These are phyloP conservation scores for Grus americana DNA, from an alignment of 2,113 vertebrate genomes.

Conservation along the genomic window DNA sequence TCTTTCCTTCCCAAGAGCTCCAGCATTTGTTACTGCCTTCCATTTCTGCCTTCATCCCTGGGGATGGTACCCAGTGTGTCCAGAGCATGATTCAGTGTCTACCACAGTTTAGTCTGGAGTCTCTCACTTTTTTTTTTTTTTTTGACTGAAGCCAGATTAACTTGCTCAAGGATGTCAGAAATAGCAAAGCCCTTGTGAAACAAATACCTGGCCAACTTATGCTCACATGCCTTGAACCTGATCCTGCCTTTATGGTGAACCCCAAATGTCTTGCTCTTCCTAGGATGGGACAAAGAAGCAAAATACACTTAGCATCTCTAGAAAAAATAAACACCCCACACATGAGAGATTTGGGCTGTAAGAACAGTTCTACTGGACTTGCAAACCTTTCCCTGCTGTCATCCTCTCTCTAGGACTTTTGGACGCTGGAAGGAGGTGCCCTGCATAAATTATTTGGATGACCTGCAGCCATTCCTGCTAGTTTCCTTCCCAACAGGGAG, in stretches of 20 bases:
- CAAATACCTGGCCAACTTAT: not conserved
- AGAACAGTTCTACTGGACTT: not conserved
- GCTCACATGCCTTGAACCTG: not conserved
- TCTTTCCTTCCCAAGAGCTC: not conserved
- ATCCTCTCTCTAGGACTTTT: not conserved
- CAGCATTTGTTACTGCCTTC: not conserved
- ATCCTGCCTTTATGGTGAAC: not conserved
- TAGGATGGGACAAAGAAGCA: not conserved
- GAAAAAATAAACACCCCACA: not conserved
- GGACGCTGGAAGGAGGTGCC: not conserved
- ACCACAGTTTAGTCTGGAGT: not conserved
- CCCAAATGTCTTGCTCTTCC: not conserved
- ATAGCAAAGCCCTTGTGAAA: not conserved
- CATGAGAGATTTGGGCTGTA: not conserved
- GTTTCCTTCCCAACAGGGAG: not conserved
- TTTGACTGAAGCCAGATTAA: not conserved
- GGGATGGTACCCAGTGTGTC: not conserved
- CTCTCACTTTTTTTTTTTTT: not conserved
- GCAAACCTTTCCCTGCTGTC: not conserved
- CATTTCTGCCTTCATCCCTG: not conserved
- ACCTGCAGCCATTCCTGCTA: not conserved
- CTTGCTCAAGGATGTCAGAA: not conserved
- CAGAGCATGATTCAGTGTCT: not conserved
- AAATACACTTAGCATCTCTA: not conserved
- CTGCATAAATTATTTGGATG: not conserved